Conservation (phyloP, 1,140 invertebrate genomes). For the Drosophila orosa region DNA sequence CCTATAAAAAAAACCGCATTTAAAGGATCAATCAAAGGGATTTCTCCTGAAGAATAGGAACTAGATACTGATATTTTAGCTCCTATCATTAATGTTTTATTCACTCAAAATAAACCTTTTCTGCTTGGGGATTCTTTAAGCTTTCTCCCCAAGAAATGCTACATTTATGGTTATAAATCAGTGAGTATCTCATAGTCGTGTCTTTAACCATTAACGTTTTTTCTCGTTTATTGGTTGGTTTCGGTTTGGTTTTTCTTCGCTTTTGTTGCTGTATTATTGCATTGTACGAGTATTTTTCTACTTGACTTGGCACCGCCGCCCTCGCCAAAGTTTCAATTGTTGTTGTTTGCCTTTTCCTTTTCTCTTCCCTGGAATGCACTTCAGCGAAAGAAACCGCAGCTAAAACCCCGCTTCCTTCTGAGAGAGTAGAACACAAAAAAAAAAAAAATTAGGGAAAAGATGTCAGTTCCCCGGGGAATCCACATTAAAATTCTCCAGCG, state of each 20-base stretch:
- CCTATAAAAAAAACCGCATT: too few species aligned
- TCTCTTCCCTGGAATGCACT: constrained; percentile 53
- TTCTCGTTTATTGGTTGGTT: constrained; percentile 26
- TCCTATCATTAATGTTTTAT: neutral
- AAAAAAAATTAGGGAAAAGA: constrained; percentile 18
- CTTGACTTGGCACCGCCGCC: constrained; percentile 76
- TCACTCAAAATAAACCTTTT: neutral
- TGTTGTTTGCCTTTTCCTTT: constrained; percentile 31
- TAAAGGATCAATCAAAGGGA: neutral
- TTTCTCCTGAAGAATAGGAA: neutral
- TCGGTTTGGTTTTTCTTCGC: constrained; percentile 38
- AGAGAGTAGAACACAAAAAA: constrained; percentile 5
- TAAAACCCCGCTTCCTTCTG: constrained; percentile 18
- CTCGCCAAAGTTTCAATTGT: constrained; percentile 42
- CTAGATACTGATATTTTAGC: fast-evolving
- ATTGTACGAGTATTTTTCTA: constrained; percentile 81
- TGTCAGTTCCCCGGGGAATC: constrained; percentile 46
- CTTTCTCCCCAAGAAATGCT: neutral
- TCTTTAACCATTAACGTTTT: neutral
- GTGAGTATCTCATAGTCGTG: neutral
- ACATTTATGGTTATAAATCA: too few species aligned
- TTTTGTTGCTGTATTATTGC: constrained; percentile 69
- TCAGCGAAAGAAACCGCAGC: constrained; percentile 74
- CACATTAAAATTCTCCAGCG: constrained; percentile 75
- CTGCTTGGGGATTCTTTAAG: neutral